Conservation (phyloP, 1,140 invertebrate genomes). For the Drosophila mojavensis region DNA sequence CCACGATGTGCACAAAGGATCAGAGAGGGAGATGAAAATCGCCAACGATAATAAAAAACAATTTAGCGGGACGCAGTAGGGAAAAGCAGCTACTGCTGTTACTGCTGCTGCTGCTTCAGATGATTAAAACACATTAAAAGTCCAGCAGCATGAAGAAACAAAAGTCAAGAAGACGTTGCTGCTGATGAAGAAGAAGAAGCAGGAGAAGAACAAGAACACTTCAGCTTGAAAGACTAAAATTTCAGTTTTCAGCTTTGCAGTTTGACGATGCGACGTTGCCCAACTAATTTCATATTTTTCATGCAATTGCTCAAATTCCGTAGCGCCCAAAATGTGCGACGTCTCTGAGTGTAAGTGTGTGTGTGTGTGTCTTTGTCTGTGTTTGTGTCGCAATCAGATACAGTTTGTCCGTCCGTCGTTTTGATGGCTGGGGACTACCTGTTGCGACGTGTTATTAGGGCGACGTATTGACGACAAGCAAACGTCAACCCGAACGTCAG, state of each 20-base stretch:
- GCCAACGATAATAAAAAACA: conserved; percentile 59
- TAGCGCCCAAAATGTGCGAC: conserved; percentile 50
- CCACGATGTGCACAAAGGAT: conserved; percentile 68
- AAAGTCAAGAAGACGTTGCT: neutral
- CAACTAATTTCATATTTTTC: conserved; percentile 83
- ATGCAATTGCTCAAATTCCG: conserved; percentile 82
- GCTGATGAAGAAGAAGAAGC: neutral
- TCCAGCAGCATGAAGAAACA: conserved; percentile 60
- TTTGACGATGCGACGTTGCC: conserved; percentile 33
- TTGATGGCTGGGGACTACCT: conserved; percentile 80
- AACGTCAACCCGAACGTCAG: conserved; percentile 82
- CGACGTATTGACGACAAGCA: conserved; percentile 82
- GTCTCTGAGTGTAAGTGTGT: neutral
- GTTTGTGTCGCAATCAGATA: conserved; percentile 37
- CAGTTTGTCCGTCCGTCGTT: conserved; percentile 25
- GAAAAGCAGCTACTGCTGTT: conserved; percentile 23
- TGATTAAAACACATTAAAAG: conserved; percentile 84
- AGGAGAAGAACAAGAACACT: too few relatives aligned
- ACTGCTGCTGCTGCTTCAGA: conserved; percentile 18
- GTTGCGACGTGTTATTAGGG: conserved; percentile 82
- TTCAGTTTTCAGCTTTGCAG: conserved; percentile 4
- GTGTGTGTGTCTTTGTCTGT: conserved; percentile 16
- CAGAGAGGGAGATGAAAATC: conserved; percentile 63
- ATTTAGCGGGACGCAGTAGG: conserved; percentile 30
- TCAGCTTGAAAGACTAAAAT: too few relatives aligned